phyloP scores from a whole-genome alignment of 2,113 vertebrate species.

The Thymallus thymallus region DNA sequence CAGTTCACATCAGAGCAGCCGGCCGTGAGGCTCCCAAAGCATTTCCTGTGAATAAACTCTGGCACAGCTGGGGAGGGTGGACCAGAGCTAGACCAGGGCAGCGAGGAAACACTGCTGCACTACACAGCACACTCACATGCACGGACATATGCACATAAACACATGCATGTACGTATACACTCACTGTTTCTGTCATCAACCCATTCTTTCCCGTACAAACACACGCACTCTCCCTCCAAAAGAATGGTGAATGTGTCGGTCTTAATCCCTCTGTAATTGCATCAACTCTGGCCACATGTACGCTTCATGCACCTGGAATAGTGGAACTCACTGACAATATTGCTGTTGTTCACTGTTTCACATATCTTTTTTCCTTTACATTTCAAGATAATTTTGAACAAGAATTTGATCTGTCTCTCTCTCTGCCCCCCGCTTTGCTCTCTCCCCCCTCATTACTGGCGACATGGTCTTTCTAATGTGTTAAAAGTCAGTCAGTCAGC shows the following conservation, averaged over 20 bases:
- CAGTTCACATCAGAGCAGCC: slow-evolving; percentile 78
- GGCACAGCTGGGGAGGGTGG: slow-evolving; percentile 76
- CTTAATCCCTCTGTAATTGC: slow-evolving; percentile 64
- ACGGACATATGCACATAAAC: slow-evolving; percentile 6
- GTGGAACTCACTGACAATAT: background rate
- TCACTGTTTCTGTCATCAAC: background rate
- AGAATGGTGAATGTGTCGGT: slow-evolving; percentile 51
- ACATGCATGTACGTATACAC: background rate
- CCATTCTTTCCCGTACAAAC: slow-evolving; percentile 16
- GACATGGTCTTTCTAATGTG: slow-evolving; percentile 67
- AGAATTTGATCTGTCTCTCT: slow-evolving; percentile 17
- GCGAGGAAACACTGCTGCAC: background rate
- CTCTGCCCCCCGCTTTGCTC: slow-evolving; percentile 26
- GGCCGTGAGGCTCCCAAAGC: slow-evolving; percentile 78
- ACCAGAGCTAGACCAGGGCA: slow-evolving; percentile 59
- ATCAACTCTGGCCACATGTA: slow-evolving; percentile 44
- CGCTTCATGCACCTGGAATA: background rate
- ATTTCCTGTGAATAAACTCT: slow-evolving; percentile 81
- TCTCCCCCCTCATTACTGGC: slow-evolving; percentile 64
- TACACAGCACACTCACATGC: background rate
- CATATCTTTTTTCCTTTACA: too few species aligned
- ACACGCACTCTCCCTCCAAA: slow-evolving; percentile 56
- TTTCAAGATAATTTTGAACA: too few species aligned
- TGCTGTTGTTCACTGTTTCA: background rate
- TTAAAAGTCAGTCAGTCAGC: slow-evolving; percentile 68